phyloP scores from a whole-genome alignment of 2,888 invertebrate species.

The Tetrapedia diversipes region DNA sequence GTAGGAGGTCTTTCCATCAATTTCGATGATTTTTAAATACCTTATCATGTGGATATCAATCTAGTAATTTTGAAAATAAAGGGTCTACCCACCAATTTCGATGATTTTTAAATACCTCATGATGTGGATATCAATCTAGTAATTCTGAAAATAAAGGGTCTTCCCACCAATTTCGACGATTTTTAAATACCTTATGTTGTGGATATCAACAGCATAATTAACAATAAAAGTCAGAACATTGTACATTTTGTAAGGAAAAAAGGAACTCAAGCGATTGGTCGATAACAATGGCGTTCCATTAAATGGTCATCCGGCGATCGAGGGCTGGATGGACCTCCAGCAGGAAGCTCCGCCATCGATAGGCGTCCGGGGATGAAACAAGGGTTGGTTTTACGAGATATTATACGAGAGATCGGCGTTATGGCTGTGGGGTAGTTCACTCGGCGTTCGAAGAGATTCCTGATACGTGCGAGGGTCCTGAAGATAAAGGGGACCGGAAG shows the following conservation, averaged over 20 bases:
- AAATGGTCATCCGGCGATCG: conserved; percentile 2
- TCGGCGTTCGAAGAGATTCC: conserved; percentile 32
- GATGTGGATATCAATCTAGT: too few species aligned
- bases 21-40: too few species aligned
- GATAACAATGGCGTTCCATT: neutral
- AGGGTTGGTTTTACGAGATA: conserved; percentile 40
- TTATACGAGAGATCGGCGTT: conserved; percentile 27
- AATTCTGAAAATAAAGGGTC: too few species aligned
- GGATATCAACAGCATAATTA: too few species aligned
- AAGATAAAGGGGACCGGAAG: conserved; percentile 31
- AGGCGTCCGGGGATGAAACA: conserved; percentile 20
- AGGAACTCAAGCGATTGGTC: neutral
- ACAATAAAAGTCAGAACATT: too few species aligned
- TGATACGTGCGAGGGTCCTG: conserved; percentile 22
- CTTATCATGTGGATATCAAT: too few species aligned
- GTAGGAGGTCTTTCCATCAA: too few species aligned
- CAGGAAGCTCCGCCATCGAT: conserved; percentile 33
- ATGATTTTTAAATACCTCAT: too few species aligned
- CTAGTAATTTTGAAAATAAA: too few species aligned
- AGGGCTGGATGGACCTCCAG: neutral
- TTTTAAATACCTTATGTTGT: too few species aligned
- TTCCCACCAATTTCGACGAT: too few species aligned
- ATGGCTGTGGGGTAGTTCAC: conserved; percentile 30
- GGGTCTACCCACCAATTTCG: too few species aligned
- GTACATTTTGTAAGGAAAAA: neutral